Evolutionary conservation across 2,888 invertebrate genomes (phyloP).

Genomic region (Oxystoma pomonae): DNA sequence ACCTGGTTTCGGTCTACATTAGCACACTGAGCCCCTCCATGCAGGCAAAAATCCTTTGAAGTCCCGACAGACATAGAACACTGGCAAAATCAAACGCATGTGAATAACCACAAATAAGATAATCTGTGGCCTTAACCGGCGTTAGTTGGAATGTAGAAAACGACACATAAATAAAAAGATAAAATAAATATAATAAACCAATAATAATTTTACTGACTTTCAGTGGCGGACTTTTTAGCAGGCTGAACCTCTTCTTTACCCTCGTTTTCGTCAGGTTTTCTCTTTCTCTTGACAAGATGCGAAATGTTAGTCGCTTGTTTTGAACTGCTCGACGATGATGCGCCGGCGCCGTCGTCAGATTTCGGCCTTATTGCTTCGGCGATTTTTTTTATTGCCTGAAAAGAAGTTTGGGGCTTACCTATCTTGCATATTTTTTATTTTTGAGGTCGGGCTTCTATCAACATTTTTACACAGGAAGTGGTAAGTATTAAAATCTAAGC

Average conservation of each 20-base stretch:
- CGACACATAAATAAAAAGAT: conserved; percentile 11
- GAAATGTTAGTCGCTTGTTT: conserved; percentile 73
- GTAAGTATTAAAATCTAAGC: no score
- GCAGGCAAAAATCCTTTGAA: no score
- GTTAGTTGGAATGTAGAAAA: no score
- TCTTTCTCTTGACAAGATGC: conserved; percentile 75
- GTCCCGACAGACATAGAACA: no score
- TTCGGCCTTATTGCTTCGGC: conserved; percentile 20
- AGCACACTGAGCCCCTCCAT: no score
- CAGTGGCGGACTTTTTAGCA: neutral
- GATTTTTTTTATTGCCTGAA: conserved; percentile 30
- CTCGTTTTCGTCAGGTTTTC: conserved; percentile 57
- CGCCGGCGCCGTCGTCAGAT: conserved; percentile 6
- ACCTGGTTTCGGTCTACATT: no score
- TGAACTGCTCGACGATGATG: conserved; percentile 36
- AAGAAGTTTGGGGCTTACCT: conserved; percentile 5
- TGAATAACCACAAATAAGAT: no score
- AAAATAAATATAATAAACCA: conserved; percentile 1
- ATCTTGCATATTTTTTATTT: no score
- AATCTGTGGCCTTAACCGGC: no score
- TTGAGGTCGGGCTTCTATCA: no score
- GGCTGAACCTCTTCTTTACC: conserved; percentile 3
- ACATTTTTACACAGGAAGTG: no score
- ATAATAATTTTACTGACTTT: neutral
- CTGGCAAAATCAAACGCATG: no score